A percentile compares a stretch with the other conserved stretches of the same genome.
phyloP scores from a whole-genome alignment of 2,888 invertebrate genomes.

The Eremobia ochroleuca region DNA sequence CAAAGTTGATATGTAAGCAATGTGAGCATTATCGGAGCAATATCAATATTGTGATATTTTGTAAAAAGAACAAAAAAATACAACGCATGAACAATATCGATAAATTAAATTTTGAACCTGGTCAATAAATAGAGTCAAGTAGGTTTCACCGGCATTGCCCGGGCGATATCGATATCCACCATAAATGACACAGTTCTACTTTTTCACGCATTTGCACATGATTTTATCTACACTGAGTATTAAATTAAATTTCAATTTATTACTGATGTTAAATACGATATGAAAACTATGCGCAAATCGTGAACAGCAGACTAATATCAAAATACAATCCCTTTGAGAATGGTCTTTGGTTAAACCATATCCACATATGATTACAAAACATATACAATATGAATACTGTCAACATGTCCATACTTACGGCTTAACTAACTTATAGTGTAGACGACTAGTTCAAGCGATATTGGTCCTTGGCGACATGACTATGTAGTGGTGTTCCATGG shows the following conservation, averaged over 20 bases:
- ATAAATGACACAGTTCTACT: conserved; percentile 7
- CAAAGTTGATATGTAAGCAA: conserved; percentile 31
- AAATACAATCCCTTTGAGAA: conserved; percentile 47
- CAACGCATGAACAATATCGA: conserved; percentile 28
- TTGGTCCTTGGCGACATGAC: conserved; percentile 86
- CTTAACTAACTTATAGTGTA: conserved; percentile 51
- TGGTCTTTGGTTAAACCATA: conserved; percentile 55
- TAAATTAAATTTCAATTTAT: neutral
- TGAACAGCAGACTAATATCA: conserved; percentile 28
- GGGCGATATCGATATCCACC: conserved; percentile 5
- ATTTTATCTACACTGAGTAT: conserved; percentile 5
- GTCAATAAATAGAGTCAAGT: conserved; percentile 54
- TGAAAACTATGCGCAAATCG: conserved; percentile 5
- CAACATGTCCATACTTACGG: conserved; percentile 59
- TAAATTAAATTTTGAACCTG: conserved; percentile 30
- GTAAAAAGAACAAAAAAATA: conserved; percentile 11
- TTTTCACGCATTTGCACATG: conserved; percentile 25
- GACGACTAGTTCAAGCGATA: conserved; percentile 77
- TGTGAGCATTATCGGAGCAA: conserved; percentile 16
- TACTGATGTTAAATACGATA: neutral
- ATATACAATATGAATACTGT: conserved; percentile 43
- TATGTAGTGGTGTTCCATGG: conserved; percentile 85
- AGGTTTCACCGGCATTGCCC: conserved; percentile 39
- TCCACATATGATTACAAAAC: conserved; percentile 35
- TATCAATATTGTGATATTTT: conserved; percentile 25